Percentiles rank a stretch among this genome's conserved stretches.
These are phyloP conservation scores for Spisula subtruncata DNA, from an alignment of 2,888 invertebrate genomes.

Conservation along the genomic window DNA sequence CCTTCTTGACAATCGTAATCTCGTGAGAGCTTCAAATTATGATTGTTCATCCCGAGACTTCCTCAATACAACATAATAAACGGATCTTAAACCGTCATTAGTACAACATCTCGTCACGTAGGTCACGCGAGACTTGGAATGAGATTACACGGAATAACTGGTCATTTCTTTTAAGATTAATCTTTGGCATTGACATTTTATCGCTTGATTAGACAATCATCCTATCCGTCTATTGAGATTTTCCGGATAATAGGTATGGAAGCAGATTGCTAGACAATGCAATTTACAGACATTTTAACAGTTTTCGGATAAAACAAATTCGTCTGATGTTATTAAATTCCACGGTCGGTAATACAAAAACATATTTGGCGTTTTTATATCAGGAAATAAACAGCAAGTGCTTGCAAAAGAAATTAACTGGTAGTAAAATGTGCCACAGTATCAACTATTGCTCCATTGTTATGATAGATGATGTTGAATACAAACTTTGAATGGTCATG, in stretches of 20 bases:
- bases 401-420: too few relatives aligned
- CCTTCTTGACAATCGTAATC: conserved; percentile 56
- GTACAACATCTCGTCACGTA: conserved; percentile 60
- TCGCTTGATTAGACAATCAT: conserved; percentile 71
- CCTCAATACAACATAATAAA: conserved; percentile 65
- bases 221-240: conserved; percentile 63
- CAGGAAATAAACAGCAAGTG: neutral
- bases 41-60: conserved; percentile 53
- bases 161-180: conserved; percentile 70
- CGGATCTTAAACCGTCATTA: conserved; percentile 64
- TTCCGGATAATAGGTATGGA: conserved; percentile 44
- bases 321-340: conserved; percentile 1
- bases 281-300: conserved; percentile 16
- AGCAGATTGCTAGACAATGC: conserved; percentile 11
- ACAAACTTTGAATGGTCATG: too few relatives aligned
- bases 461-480: too few relatives aligned
- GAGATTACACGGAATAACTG: conserved; percentile 68
- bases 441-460: too few relatives aligned
- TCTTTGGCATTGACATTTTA: conserved; percentile 56
- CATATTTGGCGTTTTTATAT: neutral
- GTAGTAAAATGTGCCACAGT: too few relatives aligned
- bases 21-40: conserved; percentile 65
- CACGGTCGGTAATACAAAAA: neutral
- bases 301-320: conserved; percentile 22
- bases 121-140: conserved; percentile 72